phyloP scores from a whole-genome alignment of 1,140 invertebrate species.

The Bombus confusus region DNA sequence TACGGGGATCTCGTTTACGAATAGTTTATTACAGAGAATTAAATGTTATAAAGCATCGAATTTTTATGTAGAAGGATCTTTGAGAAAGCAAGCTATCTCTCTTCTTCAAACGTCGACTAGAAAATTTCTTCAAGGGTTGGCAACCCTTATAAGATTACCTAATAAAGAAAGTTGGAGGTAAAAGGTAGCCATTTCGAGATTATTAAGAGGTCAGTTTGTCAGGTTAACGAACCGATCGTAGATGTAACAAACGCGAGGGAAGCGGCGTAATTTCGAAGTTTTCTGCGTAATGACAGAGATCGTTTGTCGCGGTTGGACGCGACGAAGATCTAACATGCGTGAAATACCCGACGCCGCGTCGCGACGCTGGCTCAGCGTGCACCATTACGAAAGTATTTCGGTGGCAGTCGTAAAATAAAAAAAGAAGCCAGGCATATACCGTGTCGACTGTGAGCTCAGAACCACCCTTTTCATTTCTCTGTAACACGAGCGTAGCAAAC shows the following conservation, averaged over 20 bases:
- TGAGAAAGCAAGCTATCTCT: neutral
- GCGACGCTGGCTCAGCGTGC: neutral
- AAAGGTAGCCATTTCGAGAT: neutral
- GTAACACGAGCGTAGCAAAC: neutral
- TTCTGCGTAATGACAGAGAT: neutral
- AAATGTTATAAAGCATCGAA: too few species aligned
- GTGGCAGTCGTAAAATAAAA: conserved; percentile 30
- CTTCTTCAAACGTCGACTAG: neutral
- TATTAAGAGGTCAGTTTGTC: too few species aligned
- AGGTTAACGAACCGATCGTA: neutral
- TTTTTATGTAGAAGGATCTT: neutral
- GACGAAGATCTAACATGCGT: conserved; percentile 16
- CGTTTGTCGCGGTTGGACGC: neutral
- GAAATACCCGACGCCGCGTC: neutral
- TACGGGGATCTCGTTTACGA: too few species aligned
- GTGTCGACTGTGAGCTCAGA: neutral
- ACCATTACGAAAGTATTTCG: conserved; percentile 23
- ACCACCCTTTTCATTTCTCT: neutral
- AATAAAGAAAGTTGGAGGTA: neutral
- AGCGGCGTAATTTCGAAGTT: conserved; percentile 2
- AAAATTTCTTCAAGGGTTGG: neutral
- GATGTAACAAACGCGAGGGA: neutral
- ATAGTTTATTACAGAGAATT: too few species aligned
- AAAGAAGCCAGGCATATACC: neutral
- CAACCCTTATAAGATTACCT: neutral